phyloP scores from a whole-genome alignment of 2,888 invertebrate species.

The Gortyna flavago region DNA sequence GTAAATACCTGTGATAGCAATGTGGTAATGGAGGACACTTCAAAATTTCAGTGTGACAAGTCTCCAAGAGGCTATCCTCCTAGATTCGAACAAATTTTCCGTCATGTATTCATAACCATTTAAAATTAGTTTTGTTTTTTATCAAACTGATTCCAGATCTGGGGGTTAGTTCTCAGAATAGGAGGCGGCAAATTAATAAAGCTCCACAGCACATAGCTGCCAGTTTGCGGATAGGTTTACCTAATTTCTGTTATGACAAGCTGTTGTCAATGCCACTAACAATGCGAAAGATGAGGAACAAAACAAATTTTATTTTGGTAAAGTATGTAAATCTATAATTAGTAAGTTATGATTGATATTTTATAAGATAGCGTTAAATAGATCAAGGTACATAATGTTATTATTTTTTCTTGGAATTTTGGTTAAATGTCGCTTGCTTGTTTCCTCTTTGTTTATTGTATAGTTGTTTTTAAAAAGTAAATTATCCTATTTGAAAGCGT shows the following conservation, averaged over 20 bases:
- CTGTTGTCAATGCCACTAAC: neutral
- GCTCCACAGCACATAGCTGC: neutral
- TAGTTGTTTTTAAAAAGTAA: constrained; percentile 41
- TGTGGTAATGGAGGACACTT: neutral
- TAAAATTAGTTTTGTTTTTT: constrained; percentile 57
- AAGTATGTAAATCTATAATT: constrained; percentile 60
- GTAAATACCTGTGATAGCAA: constrained; percentile 25
- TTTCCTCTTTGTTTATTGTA: constrained; percentile 53
- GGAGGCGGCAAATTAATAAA: too few relatives aligned
- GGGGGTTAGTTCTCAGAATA: neutral
- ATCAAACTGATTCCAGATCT: neutral
- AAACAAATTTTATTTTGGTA: constrained; percentile 54
- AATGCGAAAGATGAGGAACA: constrained; percentile 14
- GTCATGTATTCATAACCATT: constrained; percentile 41
- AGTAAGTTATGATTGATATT: constrained; percentile 71
- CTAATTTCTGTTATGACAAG: neutral
- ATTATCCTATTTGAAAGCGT: constrained; percentile 47
- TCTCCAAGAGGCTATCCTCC: constrained; percentile 17
- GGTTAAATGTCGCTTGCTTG: constrained; percentile 60
- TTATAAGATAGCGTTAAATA: constrained; percentile 70
- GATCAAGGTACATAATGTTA: constrained; percentile 64
- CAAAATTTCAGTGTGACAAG: neutral
- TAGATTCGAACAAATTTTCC: constrained; percentile 54
- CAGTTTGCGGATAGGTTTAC: neutral
- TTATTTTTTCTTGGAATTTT: constrained; percentile 64